Evolutionary conservation across 2,113 vertebrate genomes (phyloP).

Genomic region (Empidonax alnorum): DNA sequence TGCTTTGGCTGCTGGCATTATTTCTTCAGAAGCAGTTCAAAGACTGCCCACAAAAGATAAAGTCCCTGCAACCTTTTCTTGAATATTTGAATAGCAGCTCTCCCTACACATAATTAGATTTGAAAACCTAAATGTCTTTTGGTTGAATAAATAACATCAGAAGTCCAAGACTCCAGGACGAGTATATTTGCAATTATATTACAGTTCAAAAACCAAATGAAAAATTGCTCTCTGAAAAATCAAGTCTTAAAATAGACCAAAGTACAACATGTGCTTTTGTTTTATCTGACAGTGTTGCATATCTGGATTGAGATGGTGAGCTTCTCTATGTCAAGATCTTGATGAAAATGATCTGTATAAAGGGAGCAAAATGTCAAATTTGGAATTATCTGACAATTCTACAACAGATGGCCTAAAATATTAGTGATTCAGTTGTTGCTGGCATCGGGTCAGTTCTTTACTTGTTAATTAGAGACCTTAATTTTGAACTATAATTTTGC

Average conservation of each 20-base stretch:
- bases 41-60: neutral
- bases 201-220: neutral
- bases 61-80: neutral
- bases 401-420: slow-evolving; percentile 58
- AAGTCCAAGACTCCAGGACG: neutral
- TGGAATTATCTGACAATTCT: slow-evolving; percentile 30
- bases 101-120: slow-evolving; percentile 18
- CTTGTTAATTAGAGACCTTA: slow-evolving; percentile 44
- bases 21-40: neutral
- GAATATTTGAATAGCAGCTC: neutral
- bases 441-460: slow-evolving; percentile 49
- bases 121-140: slow-evolving; percentile 1
- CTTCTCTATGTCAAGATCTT: neutral
- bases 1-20: neutral
- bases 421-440: slow-evolving; percentile 45
- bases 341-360: slow-evolving; percentile 5
- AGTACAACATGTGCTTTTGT: slow-evolving; percentile 3
- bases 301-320: neutral
- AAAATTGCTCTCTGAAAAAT: neutral
- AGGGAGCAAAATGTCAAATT: slow-evolving; percentile 41
- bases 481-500: slow-evolving; percentile 45
- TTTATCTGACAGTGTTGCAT: neutral
- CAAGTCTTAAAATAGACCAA: slow-evolving; percentile 23
- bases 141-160: slow-evolving; percentile 24
- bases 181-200: slow-evolving; percentile 6